Conservation (phyloP, 2,797 vertebrate species). For the Gadopsis bispinosus region DNA sequence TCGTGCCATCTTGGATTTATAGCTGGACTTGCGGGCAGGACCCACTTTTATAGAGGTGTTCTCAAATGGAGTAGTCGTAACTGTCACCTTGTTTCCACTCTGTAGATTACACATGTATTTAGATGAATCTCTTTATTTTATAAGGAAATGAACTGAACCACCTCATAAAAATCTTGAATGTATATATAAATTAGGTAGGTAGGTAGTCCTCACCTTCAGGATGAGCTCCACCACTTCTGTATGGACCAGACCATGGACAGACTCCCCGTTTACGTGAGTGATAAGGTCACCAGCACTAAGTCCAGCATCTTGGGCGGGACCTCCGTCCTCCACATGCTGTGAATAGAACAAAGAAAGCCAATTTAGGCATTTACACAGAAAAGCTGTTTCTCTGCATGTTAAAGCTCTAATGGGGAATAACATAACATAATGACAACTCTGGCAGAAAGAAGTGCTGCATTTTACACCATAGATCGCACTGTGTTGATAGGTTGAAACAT, state of each 20-base stretch:
- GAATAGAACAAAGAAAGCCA: slow-evolving; percentile 21
- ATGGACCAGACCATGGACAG: slow-evolving; percentile 94
- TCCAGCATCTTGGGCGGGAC: slow-evolving; percentile 92
- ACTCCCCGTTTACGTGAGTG: slow-evolving; percentile 94
- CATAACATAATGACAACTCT: neutral
- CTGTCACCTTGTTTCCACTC: slow-evolving; percentile 93
- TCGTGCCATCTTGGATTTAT: slow-evolving; percentile 93
- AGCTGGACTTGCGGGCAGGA: slow-evolving; percentile 91
- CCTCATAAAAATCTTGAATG: neutral
- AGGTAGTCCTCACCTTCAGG: slow-evolving; percentile 86
- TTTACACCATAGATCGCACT: too few species aligned
- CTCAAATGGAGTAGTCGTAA: slow-evolving; percentile 94
- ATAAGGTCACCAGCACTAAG: slow-evolving; percentile 94
- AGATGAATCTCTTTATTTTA: neutral
- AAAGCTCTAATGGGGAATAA: neutral
- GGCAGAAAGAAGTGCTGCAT: too few species aligned
- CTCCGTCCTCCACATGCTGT: slow-evolving; percentile 94
- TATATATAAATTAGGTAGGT: neutral
- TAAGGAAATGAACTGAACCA: neutral
- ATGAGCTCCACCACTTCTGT: slow-evolving; percentile 96
- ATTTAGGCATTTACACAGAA: neutral
- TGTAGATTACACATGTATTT: slow-evolving; percentile 57
- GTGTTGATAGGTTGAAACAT: too few species aligned
- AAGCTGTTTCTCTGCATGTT: neutral
- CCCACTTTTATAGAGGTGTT: slow-evolving; percentile 95